Conservation (phyloP, 2,888 invertebrate species). For the Esperia sulphurella region DNA sequence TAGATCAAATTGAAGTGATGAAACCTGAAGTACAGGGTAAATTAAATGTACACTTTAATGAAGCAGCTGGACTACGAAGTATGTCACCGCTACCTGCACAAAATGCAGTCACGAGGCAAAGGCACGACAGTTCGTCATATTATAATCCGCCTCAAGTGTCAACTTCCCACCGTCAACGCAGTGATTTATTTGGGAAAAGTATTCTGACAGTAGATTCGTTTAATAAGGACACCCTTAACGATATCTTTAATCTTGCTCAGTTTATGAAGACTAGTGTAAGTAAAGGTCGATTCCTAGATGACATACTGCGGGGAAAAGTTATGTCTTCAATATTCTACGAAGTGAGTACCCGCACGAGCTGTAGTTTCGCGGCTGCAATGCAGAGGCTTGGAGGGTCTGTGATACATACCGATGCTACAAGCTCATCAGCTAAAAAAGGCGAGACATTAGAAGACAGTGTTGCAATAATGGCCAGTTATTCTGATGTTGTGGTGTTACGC, state of each 20-base stretch:
- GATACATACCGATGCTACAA: conserved; percentile 92
- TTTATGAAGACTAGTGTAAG: conserved; percentile 88
- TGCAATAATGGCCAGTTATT: conserved; percentile 92
- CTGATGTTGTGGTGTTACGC: conserved; percentile 95
- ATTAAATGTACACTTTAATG: conserved; percentile 81
- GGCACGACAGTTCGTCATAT: conserved; percentile 80
- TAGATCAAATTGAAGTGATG: conserved; percentile 52
- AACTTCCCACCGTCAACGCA: conserved; percentile 64
- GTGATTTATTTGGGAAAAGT: conserved; percentile 84
- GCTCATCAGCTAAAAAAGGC: conserved; percentile 97
- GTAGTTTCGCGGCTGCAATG: conserved; percentile 98
- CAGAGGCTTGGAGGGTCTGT: conserved; percentile 96
- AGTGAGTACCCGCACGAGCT: conserved; percentile 96
- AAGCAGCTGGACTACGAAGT: conserved; percentile 61
- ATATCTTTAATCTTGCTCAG: conserved; percentile 96
- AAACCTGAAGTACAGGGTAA: conserved; percentile 53
- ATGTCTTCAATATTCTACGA: conserved; percentile 99
- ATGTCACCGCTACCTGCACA: conserved; percentile 74
- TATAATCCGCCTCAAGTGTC: conserved; percentile 57
- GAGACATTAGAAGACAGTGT: conserved; percentile 95
- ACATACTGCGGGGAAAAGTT: conserved; percentile 93
- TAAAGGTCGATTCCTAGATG: conserved; percentile 90
- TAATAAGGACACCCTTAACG: conserved; percentile 92
- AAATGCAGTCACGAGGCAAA: conserved; percentile 52
- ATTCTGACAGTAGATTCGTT: conserved; percentile 93